These are phyloP conservation scores for Dolichoris vasculosae DNA, from an alignment of 1,140 invertebrate species.

Conservation along the genomic window DNA sequence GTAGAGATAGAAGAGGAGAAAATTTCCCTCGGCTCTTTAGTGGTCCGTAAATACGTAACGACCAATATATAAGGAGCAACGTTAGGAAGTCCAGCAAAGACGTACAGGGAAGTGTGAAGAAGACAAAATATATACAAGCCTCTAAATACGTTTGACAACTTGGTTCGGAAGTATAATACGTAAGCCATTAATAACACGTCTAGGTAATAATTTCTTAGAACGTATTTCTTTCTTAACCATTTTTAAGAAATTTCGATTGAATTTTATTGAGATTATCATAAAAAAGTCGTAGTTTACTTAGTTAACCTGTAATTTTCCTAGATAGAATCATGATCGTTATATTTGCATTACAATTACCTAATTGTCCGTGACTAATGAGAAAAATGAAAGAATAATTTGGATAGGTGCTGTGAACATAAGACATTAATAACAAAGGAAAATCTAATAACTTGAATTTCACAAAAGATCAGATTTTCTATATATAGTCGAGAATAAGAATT, in stretches of 20 bases:
- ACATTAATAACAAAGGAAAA: background rate
- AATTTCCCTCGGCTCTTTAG: constrained; percentile 22
- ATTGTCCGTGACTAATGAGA: background rate
- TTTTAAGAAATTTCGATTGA: background rate
- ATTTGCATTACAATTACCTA: background rate
- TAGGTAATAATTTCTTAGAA: background rate
- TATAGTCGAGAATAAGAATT: background rate
- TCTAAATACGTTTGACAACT: background rate
- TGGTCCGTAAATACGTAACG: constrained; percentile 11
- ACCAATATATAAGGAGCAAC: background rate
- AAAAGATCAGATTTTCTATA: background rate
- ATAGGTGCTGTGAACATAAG: background rate
- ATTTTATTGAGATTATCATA: background rate
- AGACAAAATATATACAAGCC: background rate
- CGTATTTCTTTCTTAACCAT: background rate
- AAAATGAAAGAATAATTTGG: background rate
- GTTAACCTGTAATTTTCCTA: background rate
- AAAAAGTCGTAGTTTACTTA: background rate
- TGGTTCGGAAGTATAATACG: background rate
- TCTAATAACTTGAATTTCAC: background rate
- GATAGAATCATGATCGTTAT: background rate
- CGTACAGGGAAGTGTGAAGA: background rate
- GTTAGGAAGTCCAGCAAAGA: background rate
- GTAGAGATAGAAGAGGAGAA: background rate
- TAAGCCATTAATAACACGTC: constrained; percentile 1